These are phyloP conservation scores for Himalopsyche anomala DNA, from an alignment of 2,888 invertebrate species.

Conservation along the genomic window DNA sequence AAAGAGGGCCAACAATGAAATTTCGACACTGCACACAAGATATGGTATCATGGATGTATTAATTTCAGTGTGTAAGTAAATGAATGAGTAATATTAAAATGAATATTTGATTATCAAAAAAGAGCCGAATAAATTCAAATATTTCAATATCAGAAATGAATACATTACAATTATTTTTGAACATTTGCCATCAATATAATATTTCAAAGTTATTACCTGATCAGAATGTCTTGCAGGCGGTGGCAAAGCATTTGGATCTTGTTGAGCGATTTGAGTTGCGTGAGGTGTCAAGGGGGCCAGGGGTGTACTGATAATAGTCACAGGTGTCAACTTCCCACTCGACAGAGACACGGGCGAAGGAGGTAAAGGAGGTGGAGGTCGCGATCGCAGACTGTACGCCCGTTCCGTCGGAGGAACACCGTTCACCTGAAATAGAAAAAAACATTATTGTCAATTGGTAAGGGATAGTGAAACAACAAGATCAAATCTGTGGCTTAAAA, in stretches of 20 bases:
- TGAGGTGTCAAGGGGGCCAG: not conserved
- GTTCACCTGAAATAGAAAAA: constrained; percentile 75
- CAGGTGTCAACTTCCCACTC: constrained; percentile 71
- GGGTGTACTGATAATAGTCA: constrained; percentile 22
- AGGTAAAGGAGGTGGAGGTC: constrained; percentile 79
- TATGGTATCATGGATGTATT: too few relatives aligned
- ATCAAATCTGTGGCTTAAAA: too few relatives aligned
- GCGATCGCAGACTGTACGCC: constrained; percentile 87
- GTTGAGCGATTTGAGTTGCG: not conserved
- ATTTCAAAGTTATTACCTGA: not conserved
- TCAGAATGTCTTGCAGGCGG: not conserved
- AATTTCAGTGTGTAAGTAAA: too few relatives aligned
- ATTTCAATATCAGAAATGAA: too few relatives aligned
- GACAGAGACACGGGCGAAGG: constrained; percentile 75
- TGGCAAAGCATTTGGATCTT: not conserved
- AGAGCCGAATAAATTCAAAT: too few relatives aligned
- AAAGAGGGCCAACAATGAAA: too few relatives aligned
- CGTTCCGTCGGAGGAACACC: constrained; percentile 87
- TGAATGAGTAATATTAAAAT: too few relatives aligned
- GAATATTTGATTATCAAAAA: too few relatives aligned
- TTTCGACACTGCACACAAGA: too few relatives aligned
- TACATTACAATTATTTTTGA: too few relatives aligned
- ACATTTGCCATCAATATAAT: too few relatives aligned
- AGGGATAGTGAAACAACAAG: too few relatives aligned
- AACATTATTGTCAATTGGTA: not conserved